Conservation (phyloP, 2,113 vertebrate species). For the Sminthopsis crassicaudata region DNA sequence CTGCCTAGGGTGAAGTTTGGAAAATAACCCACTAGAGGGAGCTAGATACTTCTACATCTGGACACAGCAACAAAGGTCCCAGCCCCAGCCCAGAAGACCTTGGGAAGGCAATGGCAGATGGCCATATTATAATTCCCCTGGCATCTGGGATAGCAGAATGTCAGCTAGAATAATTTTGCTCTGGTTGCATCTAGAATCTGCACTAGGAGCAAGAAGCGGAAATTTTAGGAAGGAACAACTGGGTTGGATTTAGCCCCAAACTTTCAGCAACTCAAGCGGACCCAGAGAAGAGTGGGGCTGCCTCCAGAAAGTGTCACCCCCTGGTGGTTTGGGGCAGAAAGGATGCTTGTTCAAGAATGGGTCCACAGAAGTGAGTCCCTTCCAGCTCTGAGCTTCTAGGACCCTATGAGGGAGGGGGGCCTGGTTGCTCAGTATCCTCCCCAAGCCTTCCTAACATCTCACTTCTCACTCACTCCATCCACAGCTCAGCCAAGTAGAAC, state of each 20-base stretch:
- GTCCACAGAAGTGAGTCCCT: neutral
- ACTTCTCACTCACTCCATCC: neutral
- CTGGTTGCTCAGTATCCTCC: neutral
- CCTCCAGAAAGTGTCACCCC: neutral
- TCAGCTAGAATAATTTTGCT: neutral
- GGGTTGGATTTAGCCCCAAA: neutral
- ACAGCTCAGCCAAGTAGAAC: neutral
- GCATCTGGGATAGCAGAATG: neutral
- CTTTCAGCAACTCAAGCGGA: neutral
- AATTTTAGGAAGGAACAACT: neutral
- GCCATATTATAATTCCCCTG: neutral
- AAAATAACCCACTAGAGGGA: constrained; percentile 13
- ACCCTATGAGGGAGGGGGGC: neutral
- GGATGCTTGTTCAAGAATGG: neutral
- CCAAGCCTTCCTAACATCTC: neutral
- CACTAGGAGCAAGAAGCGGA: neutral
- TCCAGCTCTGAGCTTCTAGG: neutral
- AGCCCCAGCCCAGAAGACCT: neutral
- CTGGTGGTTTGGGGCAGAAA: neutral
- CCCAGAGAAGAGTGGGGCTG: neutral
- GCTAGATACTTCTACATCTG: accelerated
- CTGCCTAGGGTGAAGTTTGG: neutral
- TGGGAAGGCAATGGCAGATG: neutral
- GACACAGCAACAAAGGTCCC: neutral
- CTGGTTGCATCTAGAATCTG: neutral